Evolutionary conservation across 2,888 invertebrate species (phyloP).

Genomic region (Pammene fasciana): DNA sequence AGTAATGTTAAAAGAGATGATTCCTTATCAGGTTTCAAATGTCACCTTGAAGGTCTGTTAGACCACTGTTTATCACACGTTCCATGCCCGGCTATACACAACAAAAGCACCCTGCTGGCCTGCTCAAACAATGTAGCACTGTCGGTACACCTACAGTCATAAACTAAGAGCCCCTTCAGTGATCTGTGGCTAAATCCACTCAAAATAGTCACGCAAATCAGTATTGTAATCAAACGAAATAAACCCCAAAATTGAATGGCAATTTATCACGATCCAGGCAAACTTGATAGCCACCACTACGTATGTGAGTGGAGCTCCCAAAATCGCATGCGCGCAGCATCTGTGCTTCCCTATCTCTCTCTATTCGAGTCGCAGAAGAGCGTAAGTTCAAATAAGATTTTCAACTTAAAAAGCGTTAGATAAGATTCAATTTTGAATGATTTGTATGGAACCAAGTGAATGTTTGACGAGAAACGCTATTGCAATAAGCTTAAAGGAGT

Average conservation of each 20-base stretch:
- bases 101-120: constrained; percentile 73
- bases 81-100: constrained; percentile 61
- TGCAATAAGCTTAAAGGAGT: constrained; percentile 78
- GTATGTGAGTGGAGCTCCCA: constrained; percentile 52
- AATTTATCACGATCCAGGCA: constrained; percentile 8
- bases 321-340: constrained; percentile 81
- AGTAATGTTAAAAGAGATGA: neutral
- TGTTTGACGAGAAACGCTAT: constrained; percentile 66
- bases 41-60: constrained; percentile 1
- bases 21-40: neutral
- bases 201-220: neutral
- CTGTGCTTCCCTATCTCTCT: constrained; percentile 72
- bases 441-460: constrained; percentile 45
- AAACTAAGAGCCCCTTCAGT: constrained; percentile 45
- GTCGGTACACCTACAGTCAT: constrained; percentile 57
- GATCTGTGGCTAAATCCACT: neutral
- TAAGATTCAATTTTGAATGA: constrained; percentile 47
- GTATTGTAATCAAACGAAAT: neutral
- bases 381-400: constrained; percentile 41
- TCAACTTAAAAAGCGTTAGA: constrained; percentile 24
- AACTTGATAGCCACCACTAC: constrained; percentile 42
- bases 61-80: constrained; percentile 44
- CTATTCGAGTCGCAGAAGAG: constrained; percentile 47
- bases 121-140: constrained; percentile 68
- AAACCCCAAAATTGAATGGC: neutral